Percentiles rank a stretch among this genome's conserved stretches.
These are phyloP conservation scores for Parapristionchus giblindavisi DNA, from an alignment of 2,888 invertebrate species.

Conservation along the genomic window DNA sequence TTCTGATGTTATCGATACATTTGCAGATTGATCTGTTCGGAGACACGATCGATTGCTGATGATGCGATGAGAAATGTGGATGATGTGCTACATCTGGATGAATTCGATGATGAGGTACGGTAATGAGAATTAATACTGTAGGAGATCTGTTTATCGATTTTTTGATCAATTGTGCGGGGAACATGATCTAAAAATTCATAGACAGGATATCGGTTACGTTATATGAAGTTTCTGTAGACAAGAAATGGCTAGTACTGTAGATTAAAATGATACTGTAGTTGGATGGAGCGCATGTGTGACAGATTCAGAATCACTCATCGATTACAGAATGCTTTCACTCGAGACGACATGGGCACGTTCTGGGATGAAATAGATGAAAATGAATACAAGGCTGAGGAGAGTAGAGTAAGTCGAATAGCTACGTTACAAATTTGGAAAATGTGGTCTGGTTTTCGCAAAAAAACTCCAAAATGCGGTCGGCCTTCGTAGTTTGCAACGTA, in stretches of 20 bases:
- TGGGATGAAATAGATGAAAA: slow-evolving; percentile 19
- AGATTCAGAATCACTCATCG: neutral
- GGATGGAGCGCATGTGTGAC: neutral
- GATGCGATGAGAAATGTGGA: neutral
- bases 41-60: slow-evolving; percentile 16
- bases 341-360: slow-evolving; percentile 21
- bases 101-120: slow-evolving; percentile 34
- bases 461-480: no score
- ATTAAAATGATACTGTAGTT: neutral
- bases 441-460: no score
- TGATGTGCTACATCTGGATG: slow-evolving; percentile 23
- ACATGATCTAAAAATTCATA: no score
- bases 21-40: neutral
- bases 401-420: neutral
- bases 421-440: neutral
- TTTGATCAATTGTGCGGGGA: no score
- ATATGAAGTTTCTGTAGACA: neutral
- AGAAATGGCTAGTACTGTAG: neutral
- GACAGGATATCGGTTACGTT: neutral
- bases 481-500: no score
- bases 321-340: slow-evolving; percentile 34
- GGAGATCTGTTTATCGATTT: no score
- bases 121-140: no score
- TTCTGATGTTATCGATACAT: no score
- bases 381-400: neutral